Evolutionary conservation across 2,113 vertebrate species (phyloP), one percentile per base, ranked within the genome.

Genomic region (Silurus asotus): DNA sequence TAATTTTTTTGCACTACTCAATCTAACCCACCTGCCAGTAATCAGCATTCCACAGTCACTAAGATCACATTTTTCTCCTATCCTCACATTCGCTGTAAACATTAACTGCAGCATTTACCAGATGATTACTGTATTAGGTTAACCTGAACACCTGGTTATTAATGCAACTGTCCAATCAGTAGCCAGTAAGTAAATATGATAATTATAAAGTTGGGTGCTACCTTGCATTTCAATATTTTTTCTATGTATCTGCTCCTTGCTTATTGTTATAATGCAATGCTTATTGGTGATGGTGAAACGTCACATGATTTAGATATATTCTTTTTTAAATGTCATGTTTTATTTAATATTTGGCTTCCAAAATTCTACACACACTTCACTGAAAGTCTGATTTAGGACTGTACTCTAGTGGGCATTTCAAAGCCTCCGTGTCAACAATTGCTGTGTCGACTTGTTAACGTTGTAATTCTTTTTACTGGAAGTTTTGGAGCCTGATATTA

Each of bases 381-480:
- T 72, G 2, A 72, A 7, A 49, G 45, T 74, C 45, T 75, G 48
- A 75, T 75, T 75, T 51, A 23, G 48, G 49, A 17, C 51, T 59
- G 28, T 59, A 79, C n/a, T 79, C 25, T 25, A 45, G 25, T 6
- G 65, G 75, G 62, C 74, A 87, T 77, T 82, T 84, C 37, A 82
- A 87, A 83, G 61, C 74, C 88, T 58, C 17, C 20, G n/a, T 77
- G 14, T 45, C 48, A 53, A 20, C 55, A 13, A 45, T 48, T 48
- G 48, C 51, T 53, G 55, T 62, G 61, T 72, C 2, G 79, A 69
- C 55, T 55, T 59, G 67, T 79, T 86, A 75, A 86, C 85, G 76
- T 76, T 23, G n/a, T 87, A 84, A 87, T 87, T 86, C 82, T 81
- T 77, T 86, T 87, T 82, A 81, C 67, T 67, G 58, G 56, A 77